These are phyloP conservation scores for Daphoenositta chrysoptera DNA, from an alignment of 2,113 vertebrate species.

Conservation along the genomic window DNA sequence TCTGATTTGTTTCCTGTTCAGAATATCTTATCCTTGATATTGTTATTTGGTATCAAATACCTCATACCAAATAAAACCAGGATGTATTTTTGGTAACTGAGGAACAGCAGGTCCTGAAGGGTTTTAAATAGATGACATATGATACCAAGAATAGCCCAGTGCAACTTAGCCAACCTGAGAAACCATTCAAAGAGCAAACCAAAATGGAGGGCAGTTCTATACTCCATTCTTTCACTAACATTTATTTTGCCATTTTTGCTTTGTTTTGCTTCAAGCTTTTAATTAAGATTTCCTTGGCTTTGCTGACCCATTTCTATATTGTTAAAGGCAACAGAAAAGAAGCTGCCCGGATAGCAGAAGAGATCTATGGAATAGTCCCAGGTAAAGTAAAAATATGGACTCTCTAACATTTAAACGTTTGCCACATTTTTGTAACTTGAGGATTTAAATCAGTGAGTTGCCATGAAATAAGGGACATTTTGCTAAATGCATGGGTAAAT, in stretches of 20 bases:
- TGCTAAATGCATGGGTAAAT: background rate
- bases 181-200: conserved; percentile 59
- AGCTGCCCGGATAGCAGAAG: conserved; percentile 82
- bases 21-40: background rate
- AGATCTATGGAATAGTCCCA: conserved; percentile 81
- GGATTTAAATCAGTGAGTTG: background rate
- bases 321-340: conserved; percentile 83
- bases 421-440: background rate
- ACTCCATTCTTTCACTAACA: conserved; percentile 72
- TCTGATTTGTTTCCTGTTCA: background rate
- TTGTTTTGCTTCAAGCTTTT: conserved; percentile 82
- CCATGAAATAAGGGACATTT: background rate
- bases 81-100: conserved; percentile 66
- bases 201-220: conserved; percentile 76
- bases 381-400: conserved; percentile 66
- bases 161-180: conserved; percentile 41
- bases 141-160: conserved; percentile 67
- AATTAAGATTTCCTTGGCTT: conserved; percentile 79
- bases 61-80: conserved; percentile 33
- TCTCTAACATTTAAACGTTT: background rate
- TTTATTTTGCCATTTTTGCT: conserved; percentile 81
- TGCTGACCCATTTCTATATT: conserved; percentile 82
- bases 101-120: conserved; percentile 62
- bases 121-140: conserved; percentile 80
- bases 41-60: conserved; percentile 47